phyloP scores from a whole-genome alignment of 1,140 invertebrate genomes.

The Riptortus pedestris region DNA sequence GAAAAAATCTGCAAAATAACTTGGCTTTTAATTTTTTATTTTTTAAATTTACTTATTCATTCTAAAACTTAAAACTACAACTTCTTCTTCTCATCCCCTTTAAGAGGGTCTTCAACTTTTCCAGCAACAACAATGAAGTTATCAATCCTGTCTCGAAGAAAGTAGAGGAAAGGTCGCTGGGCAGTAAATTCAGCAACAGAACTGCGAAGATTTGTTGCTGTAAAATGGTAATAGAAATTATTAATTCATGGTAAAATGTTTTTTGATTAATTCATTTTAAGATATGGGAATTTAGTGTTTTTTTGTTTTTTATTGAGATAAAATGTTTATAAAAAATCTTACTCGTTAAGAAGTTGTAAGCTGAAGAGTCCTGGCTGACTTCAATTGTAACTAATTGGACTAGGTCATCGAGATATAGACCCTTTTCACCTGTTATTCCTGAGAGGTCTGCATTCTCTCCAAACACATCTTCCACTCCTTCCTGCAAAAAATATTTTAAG shows the following conservation, averaged over 20 bases:
- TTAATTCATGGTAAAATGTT: too few relatives aligned
- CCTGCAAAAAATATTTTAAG: conserved; percentile 34
- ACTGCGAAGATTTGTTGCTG: conserved; percentile 3
- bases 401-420: conserved; percentile 47
- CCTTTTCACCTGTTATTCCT: conserved; percentile 42
- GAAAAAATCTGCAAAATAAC: too few relatives aligned
- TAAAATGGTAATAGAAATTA: too few relatives aligned
- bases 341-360: conserved; percentile 35
- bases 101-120: conserved; percentile 43
- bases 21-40: too few relatives aligned
- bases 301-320: neutral
- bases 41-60: too few relatives aligned
- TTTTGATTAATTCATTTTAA: too few relatives aligned
- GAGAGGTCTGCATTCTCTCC: conserved; percentile 42
- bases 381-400: conserved; percentile 49
- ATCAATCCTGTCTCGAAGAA: conserved; percentile 49
- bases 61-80: too few relatives aligned
- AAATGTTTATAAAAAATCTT: neutral
- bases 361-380: conserved; percentile 39
- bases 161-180: conserved; percentile 57
- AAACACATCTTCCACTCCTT: conserved; percentile 47
- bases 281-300: neutral
- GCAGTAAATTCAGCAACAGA: conserved; percentile 39
- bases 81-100: too few relatives aligned
- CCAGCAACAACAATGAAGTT: conserved; percentile 52